A percentile compares a stretch with the other conserved stretches of the same genome.
phyloP scores from a whole-genome alignment of 2,797 vertebrate species.

The Muscicapa striata region DNA sequence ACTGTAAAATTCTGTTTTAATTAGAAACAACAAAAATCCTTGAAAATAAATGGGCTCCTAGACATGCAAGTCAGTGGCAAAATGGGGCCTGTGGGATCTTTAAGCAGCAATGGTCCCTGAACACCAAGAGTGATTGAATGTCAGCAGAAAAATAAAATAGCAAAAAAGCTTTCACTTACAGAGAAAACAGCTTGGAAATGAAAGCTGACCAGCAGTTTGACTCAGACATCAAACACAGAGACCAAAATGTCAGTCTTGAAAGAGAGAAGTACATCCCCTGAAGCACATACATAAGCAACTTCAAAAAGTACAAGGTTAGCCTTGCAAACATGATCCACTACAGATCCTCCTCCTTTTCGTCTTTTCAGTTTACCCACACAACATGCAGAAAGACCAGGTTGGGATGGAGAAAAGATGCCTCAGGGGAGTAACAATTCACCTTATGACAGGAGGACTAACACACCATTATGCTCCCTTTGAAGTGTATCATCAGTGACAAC shows the following conservation, averaged over 20 bases:
- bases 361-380: neutral
- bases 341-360: neutral
- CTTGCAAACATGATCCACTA: neutral
- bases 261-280: neutral
- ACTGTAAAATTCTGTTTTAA: neutral
- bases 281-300: fast-evolving
- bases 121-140: neutral
- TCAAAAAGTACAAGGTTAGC: neutral
- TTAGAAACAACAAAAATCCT: neutral
- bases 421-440: neutral
- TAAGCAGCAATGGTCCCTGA: neutral
- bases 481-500: neutral
- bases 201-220: neutral
- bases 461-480: neutral
- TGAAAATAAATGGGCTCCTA: neutral
- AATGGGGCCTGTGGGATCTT: neutral
- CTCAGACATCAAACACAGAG: neutral
- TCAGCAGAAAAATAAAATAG: neutral
- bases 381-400: neutral
- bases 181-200: neutral
- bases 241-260: neutral
- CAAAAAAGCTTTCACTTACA: neutral
- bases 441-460: neutral
- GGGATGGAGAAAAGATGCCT: neutral
- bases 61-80: neutral